Evolutionary conservation across 2,113 vertebrate species (phyloP).

Genomic region (Fregata magnificens): DNA sequence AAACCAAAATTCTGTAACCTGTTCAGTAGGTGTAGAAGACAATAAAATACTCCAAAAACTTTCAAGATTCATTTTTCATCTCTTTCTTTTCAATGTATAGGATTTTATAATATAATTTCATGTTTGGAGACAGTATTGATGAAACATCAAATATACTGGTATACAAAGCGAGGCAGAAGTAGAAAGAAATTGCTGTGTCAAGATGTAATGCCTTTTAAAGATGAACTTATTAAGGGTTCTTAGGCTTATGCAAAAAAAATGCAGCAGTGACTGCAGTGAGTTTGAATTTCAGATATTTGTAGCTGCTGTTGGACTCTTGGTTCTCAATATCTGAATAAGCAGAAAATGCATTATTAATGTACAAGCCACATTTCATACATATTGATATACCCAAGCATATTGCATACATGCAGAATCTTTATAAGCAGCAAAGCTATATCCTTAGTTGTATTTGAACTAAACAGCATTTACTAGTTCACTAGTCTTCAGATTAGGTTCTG

Average conservation of each 20-base stretch:
- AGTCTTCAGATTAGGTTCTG: neutral
- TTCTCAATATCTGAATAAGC: neutral
- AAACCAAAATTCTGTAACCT: neutral
- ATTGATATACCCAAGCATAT: neutral
- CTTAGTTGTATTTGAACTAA: neutral
- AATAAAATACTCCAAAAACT: neutral
- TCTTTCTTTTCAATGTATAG: neutral
- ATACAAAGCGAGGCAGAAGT: neutral
- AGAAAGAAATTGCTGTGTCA: neutral
- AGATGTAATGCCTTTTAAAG: neutral
- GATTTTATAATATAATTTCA: neutral
- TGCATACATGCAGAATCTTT: neutral
- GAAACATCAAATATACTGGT: neutral
- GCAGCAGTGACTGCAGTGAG: neutral
- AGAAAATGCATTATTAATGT: neutral
- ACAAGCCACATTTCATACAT: neutral
- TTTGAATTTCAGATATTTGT: neutral
- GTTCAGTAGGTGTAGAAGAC: neutral
- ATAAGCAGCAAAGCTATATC: neutral
- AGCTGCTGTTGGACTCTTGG: neutral
- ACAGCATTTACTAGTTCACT: neutral
- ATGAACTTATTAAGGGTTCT: neutral
- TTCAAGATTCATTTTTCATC: neutral
- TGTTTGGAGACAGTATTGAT: neutral
- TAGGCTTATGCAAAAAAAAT: neutral